Conservation (phyloP, 2,888 invertebrate species). For the Orthosia gracilis region DNA sequence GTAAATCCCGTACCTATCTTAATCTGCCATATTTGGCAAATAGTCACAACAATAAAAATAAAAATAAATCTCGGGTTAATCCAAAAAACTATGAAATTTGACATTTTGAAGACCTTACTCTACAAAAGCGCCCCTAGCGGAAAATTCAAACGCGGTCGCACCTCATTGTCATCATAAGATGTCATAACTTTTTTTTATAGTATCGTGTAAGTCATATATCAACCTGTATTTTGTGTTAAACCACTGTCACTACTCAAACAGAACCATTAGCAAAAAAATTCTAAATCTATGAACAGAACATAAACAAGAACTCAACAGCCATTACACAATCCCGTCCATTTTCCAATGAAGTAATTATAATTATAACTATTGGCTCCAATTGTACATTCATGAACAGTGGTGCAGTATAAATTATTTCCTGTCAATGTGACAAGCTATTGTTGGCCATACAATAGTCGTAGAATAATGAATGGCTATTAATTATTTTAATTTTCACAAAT, state of each 20-base stretch:
- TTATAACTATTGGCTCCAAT: slow-evolving; percentile 49
- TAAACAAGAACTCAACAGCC: slow-evolving; percentile 17
- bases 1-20: no score
- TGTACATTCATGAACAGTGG: slow-evolving; percentile 69
- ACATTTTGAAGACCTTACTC: no score
- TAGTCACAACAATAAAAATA: no score
- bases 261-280: no score
- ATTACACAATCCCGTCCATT: slow-evolving; percentile 23
- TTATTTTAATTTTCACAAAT: slow-evolving; percentile 68
- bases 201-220: not conserved
- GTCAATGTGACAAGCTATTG: slow-evolving; percentile 71
- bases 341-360: slow-evolving; percentile 51
- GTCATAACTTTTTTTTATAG: not conserved
- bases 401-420: slow-evolving; percentile 73
- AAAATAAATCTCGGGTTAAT: no score
- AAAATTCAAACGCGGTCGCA: no score
- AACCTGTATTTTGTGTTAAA: not conserved
- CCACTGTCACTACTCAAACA: slow-evolving; percentile 10
- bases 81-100: no score
- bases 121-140: no score
- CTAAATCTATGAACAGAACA: no score
- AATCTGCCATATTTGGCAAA: no score
- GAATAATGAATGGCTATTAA: slow-evolving; percentile 70
- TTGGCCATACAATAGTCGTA: slow-evolving; percentile 68
- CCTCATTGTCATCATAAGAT: no score